Conservation (phyloP, 2,888 invertebrate genomes). For the Drosophila flavopinicola region DNA sequence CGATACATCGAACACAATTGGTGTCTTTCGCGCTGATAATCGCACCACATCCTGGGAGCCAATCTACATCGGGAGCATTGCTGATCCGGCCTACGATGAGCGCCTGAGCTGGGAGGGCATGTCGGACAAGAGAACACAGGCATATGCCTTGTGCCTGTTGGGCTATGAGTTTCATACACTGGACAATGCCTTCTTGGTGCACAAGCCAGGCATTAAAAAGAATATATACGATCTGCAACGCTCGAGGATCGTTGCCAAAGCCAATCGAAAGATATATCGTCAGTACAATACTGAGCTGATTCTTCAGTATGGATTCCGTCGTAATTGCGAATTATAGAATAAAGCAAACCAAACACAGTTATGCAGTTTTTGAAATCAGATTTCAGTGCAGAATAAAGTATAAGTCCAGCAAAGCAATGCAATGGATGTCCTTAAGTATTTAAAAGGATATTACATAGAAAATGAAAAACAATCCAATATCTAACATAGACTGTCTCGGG, state of each 20-base stretch:
- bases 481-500: too few relatives aligned
- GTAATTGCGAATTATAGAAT: not conserved
- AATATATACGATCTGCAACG: not conserved
- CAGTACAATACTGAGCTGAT: not conserved
- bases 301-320: not conserved
- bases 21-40: constrained; percentile 89
- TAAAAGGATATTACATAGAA: too few relatives aligned
- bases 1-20: constrained; percentile 21
- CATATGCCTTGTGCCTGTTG: constrained; percentile 89
- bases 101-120: constrained; percentile 95
- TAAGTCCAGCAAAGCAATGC: too few relatives aligned
- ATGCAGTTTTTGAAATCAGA: not conserved
- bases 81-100: constrained; percentile 93
- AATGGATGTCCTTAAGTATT: too few relatives aligned
- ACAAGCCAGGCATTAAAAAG: constrained; percentile 94
- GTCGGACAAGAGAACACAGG: constrained; percentile 76
- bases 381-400: too few relatives aligned
- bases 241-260: not conserved
- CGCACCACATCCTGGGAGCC: constrained; percentile 93
- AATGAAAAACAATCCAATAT: too few relatives aligned
- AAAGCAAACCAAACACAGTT: not conserved
- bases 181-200: constrained; percentile 94
- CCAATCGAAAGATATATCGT: accelerated
- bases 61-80: constrained; percentile 93
- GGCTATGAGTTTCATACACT: constrained; percentile 94